Base-by-base conservation (phyloP, 1,140 invertebrate species). In the Sarcophaga bullata region DNA sequence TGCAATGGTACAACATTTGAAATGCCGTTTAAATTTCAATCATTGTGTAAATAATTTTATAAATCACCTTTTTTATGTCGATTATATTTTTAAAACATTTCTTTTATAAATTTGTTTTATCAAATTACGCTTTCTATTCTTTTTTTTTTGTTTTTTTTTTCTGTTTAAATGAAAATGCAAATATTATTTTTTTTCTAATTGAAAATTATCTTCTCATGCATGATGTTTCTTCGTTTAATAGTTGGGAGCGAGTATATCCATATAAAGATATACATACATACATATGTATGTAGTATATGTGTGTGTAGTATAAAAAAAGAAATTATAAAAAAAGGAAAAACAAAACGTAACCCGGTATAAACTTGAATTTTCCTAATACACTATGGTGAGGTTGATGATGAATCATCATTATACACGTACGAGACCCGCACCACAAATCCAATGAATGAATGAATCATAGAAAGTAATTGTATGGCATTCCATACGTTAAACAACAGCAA, bases 391-490 rank as follows among this genome's bases (percentile, higher is more conserved):
- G 25, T 37, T 37, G 25, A 68, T 68, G 62, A 68, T 68, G 62
- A 58, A n/a, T n/a, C n/a, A n/a, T 37, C 25, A 37, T 37, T 4
- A 37, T 37, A 58, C 54, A n/a, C 15, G 54, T 15, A 15, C 11
- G 52, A 7, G 54, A 58, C n/a, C n/a, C n/a, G 54, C 15, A 58
- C 54, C 13, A 58, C 54, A n/a, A n/a, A 15, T n/a, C n/a, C 13
- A 15, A 76, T 49, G 47, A 48, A 75, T 75, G 73, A 78, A 25
- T 78, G 75, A 78, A 50, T 78, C 75, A 78, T 78, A 52, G 75
- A 78, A 78, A 78, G 75, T 78, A 78, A 78, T 78, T 78, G 75
- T 50, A 78, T 78, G 75, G 75, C 48, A 78, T 78, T 78, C 75
- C 75, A 68, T 50, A 6, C n/a, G 62, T 72, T 72, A 37, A 37